These are phyloP conservation scores for Cheilosia variabilis DNA, from an alignment of 2,888 invertebrate species.

Conservation along the genomic window DNA sequence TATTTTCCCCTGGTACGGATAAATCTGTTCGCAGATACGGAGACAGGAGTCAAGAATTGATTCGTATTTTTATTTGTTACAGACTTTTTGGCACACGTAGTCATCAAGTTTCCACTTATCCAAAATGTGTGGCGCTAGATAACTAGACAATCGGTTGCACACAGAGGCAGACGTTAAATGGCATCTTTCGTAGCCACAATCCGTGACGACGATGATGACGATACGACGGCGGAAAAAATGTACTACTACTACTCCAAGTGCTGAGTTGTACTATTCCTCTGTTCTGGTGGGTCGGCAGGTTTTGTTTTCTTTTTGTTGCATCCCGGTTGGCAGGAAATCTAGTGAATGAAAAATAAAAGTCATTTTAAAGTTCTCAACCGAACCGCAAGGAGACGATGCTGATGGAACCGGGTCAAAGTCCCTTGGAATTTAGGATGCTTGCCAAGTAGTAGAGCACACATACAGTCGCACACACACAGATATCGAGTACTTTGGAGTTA, in stretches of 20 bases:
- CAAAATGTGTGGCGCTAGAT: constrained; percentile 62
- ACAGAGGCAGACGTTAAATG: constrained; percentile 57
- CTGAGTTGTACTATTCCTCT: constrained; percentile 43
- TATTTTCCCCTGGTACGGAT: constrained; percentile 11
- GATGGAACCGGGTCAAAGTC: constrained; percentile 72
- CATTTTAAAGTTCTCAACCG: constrained; percentile 35
- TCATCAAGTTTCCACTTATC: constrained; percentile 70
- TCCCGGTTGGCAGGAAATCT: constrained; percentile 1
- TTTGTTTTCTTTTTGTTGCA: constrained; percentile 23
- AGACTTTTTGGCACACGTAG: constrained; percentile 61
- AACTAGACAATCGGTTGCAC: constrained; percentile 61
- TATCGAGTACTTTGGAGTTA: constrained; percentile 30
- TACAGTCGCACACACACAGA: constrained; percentile 45
- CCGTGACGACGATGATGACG: constrained; percentile 47
- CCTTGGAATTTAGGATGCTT: constrained; percentile 65
- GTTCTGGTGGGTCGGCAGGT: constrained; percentile 15
- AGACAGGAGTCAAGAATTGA: constrained; percentile 8
- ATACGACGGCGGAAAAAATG: not conserved
- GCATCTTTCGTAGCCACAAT: constrained; percentile 53
- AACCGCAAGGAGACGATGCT: not conserved
- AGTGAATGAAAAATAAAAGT: constrained; percentile 55
- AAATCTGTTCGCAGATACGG: not conserved
- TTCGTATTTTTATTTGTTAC: constrained; percentile 40
- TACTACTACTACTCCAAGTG: constrained; percentile 17
- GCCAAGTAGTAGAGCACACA: constrained; percentile 55